These are phyloP conservation scores for Timema podura DNA, from an alignment of 2,888 invertebrate species.

Conservation along the genomic window DNA sequence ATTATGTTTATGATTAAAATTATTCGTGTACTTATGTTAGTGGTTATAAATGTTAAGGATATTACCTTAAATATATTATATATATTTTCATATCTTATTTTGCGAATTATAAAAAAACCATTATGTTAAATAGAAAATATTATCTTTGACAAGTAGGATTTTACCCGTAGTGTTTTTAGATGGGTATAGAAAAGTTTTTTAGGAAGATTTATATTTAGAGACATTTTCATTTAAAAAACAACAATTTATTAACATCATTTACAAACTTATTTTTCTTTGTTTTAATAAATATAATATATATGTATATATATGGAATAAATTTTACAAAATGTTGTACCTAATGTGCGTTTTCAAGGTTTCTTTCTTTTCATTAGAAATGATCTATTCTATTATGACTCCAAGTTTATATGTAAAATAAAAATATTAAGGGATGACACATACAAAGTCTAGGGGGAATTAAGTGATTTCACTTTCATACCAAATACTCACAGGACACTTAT, in stretches of 20 bases:
- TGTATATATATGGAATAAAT: conserved; percentile 31
- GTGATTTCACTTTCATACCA: conserved; percentile 18
- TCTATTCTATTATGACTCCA: conserved; percentile 25
- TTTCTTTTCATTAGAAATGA: conserved; percentile 25
- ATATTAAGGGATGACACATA: conserved; percentile 27
- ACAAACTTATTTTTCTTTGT: conserved; percentile 35
- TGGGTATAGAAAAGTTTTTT: conserved; percentile 26
- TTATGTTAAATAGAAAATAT: not conserved
- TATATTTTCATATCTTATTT: not conserved
- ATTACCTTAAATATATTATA: no score
- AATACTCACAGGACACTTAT: conserved; percentile 13
- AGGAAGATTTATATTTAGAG: conserved; percentile 28
- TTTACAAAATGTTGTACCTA: conserved; percentile 33
- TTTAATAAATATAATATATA: conserved; percentile 30
- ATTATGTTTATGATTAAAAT: no score
- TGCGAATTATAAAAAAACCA: not conserved
- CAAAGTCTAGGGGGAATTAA: conserved; percentile 23
- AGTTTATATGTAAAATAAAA: conserved; percentile 24
- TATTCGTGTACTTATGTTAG: no score
- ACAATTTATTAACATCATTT: conserved; percentile 36
- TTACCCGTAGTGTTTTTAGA: conserved; percentile 28
- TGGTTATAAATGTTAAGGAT: no score
- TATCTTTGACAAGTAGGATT: conserved; percentile 25
- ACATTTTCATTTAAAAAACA: conserved; percentile 32
- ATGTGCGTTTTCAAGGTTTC: conserved; percentile 32